Base-by-base conservation (phyloP, 2,888 invertebrate species). In the Steinernema hermaphroditum region DNA sequence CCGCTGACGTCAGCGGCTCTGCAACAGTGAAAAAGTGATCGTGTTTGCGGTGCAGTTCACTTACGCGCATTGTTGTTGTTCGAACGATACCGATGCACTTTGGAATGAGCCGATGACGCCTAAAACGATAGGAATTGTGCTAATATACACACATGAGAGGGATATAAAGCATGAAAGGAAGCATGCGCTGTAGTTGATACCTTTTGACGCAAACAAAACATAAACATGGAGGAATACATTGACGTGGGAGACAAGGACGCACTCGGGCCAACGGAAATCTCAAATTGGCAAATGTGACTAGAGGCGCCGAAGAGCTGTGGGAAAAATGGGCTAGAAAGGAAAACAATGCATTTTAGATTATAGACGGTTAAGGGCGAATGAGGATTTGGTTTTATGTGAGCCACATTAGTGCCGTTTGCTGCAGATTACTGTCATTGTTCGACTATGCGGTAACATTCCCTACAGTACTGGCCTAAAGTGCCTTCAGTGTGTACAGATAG, bases 311-410 rank as follows among this genome's bases (percentile, higher is more conserved):
- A 50, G 24, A 22, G 22, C 50, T 62, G 62, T 62, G 62, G 62
- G 62, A 62, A 62, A 62, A 34, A 16, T 62, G 34, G 62, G 32
- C 32, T 62, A 6, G 6, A n/a, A 34, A 32, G 14, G 32, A 62
- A 62, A 62, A 62, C 62, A 62, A 62, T 62, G 62, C 62, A 62
- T 62, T 62, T 62, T 62, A 62, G 62, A 62, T 62, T 62, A 62
- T 32, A 62, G 62, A 62, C 32, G 62, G 32, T 12, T 9, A 32
- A 46, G 9, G 46, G 4, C 62, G 32, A 2, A 62, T n/a, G 22
- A 62, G 32, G 34, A 27, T 27, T 27, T 32, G n/a, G 4, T 62
- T 62, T 62, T n/a, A 4, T 62, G 62, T 70, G 22, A 27, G 46
- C n/a, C 49, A 44, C 19, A 32, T 44, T 29, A n/a, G 1, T 19